Percentiles rank a stretch among this genome's conserved stretches.
Conservation (phyloP, 2,888 invertebrate species). For the Zelleria hepariella region DNA sequence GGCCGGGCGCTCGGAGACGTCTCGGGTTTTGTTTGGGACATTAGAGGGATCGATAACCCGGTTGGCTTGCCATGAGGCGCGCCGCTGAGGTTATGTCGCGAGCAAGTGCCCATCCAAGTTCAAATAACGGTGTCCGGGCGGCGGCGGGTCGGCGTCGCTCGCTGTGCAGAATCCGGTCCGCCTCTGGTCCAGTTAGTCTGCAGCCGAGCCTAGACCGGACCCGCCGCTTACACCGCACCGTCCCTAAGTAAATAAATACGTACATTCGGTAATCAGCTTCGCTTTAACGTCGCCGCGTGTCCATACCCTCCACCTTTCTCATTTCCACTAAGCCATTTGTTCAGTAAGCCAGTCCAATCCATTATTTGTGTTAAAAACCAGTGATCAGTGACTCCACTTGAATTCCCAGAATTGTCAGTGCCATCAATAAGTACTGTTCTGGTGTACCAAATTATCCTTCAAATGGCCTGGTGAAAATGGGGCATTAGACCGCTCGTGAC, state of each 20-base stretch:
- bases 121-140: constrained; percentile 64
- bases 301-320: constrained; percentile 51
- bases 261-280: constrained; percentile 55
- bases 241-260: constrained; percentile 62
- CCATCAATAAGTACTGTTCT: too few relatives aligned
- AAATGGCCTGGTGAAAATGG: too few relatives aligned
- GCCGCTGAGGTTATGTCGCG: constrained; percentile 68
- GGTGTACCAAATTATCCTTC: too few relatives aligned
- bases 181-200: constrained; percentile 57
- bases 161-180: constrained; percentile 61
- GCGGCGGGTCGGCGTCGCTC: constrained; percentile 43
- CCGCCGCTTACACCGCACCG: constrained; percentile 59
- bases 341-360: too few relatives aligned
- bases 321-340: too few relatives aligned
- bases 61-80: constrained; percentile 69
- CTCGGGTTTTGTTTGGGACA: constrained; percentile 59
- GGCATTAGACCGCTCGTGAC: constrained; percentile 65
- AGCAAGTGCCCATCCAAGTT: constrained; percentile 59
- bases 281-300: constrained; percentile 36
- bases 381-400: too few relatives aligned
- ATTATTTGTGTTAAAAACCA: too few relatives aligned
- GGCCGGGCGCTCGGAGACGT: constrained; percentile 17
- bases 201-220: constrained; percentile 62
- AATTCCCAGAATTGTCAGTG: too few relatives aligned
- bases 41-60: constrained; percentile 69